Conservation (phyloP, 1,140 invertebrate genomes). For the Metopolophium dirhodum region DNA sequence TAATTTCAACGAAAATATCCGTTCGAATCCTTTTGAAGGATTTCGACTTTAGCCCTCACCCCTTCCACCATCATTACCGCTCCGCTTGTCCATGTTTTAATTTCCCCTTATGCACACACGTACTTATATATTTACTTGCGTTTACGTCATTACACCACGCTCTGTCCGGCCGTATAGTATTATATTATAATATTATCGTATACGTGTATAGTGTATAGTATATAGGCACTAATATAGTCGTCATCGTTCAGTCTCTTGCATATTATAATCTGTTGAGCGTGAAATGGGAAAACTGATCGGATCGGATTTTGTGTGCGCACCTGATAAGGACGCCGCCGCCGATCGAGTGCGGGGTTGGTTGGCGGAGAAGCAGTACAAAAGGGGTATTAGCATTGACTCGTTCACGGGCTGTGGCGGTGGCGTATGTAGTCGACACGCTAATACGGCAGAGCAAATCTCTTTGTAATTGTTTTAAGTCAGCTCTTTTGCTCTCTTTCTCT, state of each 20-base stretch:
- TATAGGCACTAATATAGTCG: not conserved
- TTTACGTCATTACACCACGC: not conserved
- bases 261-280: slow-evolving; percentile 53
- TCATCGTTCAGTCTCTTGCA: not conserved
- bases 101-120: too few species aligned
- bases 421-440: not conserved
- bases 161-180: not conserved
- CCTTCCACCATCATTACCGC: not conserved
- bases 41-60: not conserved
- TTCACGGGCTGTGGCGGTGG: not conserved
- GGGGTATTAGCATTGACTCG: slow-evolving; percentile 40
- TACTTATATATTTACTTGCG: not conserved
- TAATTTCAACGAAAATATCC: not conserved
- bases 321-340: slow-evolving; percentile 10
- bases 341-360: not conserved
- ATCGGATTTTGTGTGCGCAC: slow-evolving; percentile 15
- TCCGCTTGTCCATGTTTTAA: not conserved
- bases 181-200: not conserved
- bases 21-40: slow-evolving; percentile 26
- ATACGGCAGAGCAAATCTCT: slow-evolving; percentile 41
- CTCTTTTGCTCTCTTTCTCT: not conserved
- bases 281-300: slow-evolving; percentile 57
- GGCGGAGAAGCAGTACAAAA: slow-evolving; percentile 16
- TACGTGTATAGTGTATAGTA: not conserved
- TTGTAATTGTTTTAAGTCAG: slow-evolving; percentile 57